Evolutionary conservation across 1,140 invertebrate species (phyloP).

Genomic region (Lordiphosa collinella): DNA sequence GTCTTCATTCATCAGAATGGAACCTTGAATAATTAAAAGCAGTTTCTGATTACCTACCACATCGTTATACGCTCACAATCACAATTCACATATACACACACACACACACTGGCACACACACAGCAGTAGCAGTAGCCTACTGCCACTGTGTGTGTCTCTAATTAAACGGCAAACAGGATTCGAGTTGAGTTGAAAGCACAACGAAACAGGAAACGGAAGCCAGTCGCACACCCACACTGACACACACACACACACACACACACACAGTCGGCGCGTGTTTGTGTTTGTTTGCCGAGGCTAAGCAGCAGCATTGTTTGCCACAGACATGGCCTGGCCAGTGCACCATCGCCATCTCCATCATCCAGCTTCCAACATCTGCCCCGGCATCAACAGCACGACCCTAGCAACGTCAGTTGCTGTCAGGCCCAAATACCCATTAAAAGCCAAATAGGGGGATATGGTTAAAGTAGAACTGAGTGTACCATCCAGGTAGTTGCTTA

Average conservation of each 20-base stretch:
- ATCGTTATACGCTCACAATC: constrained; percentile 74
- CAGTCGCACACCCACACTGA: constrained; percentile 56
- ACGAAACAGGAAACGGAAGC: constrained; percentile 77
- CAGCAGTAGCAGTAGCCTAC: constrained; percentile 21
- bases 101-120: no score
- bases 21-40: constrained; percentile 79
- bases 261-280: constrained; percentile 33
- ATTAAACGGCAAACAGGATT: constrained; percentile 78
- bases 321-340: constrained; percentile 34
- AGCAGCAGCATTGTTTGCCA: constrained; percentile 57
- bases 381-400: constrained; percentile 33
- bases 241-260: constrained; percentile 12
- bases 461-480: no score
- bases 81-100: constrained; percentile 37
- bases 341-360: constrained; percentile 13
- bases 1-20: constrained; percentile 78
- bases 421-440: no score
- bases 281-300: constrained; percentile 65
- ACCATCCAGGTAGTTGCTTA: no score
- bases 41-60: constrained; percentile 78
- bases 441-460: no score
- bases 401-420: constrained; percentile 11
- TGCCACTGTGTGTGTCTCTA: constrained; percentile 56
- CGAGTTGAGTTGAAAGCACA: constrained; percentile 74
- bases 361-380: no score